Evolutionary conservation across 2,113 vertebrate species (phyloP).

Genomic region (Scomber scombrus): DNA sequence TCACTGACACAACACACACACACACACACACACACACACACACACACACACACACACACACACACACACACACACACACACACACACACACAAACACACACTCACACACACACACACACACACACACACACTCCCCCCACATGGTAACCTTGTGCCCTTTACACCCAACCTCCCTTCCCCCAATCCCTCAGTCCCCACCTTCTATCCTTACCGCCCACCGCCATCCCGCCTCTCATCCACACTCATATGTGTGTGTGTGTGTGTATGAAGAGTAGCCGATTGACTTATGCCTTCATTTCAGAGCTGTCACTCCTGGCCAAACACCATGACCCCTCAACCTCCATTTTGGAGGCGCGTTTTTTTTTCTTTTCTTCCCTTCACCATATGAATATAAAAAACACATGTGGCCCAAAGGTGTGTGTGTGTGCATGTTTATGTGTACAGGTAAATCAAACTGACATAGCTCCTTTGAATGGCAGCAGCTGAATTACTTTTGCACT

Average conservation of each 20-base stretch:
- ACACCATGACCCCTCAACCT: slow-evolving; percentile 82
- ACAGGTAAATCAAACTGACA: slow-evolving; percentile 80
- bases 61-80: slow-evolving; percentile 30
- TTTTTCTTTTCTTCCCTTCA: slow-evolving; percentile 27
- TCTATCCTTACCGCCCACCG: slow-evolving; percentile 36
- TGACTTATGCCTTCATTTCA: slow-evolving; percentile 86
- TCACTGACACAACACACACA: slow-evolving; percentile 21
- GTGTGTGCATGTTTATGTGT: slow-evolving; percentile 66
- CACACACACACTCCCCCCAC: slow-evolving; percentile 51
- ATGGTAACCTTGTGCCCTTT: slow-evolving; percentile 67
- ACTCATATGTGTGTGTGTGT: slow-evolving; percentile 43
- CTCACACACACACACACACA: slow-evolving; percentile 1
- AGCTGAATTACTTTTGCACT: slow-evolving; percentile 79
- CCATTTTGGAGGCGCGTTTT: slow-evolving; percentile 69
- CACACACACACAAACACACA: slow-evolving; percentile 18
- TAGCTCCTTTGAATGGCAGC: slow-evolving; percentile 78
- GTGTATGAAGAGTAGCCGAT: slow-evolving; percentile 71
- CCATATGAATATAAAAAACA: slow-evolving; percentile 83
- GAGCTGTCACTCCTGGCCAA: slow-evolving; percentile 84
- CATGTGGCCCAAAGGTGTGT: slow-evolving; percentile 71
- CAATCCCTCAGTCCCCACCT: slow-evolving; percentile 47
- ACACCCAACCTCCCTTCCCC: slow-evolving; percentile 52
- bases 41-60: not conserved
- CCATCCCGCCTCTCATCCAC: not conserved
- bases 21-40: slow-evolving; percentile 33